phyloP scores from a whole-genome alignment of 2,888 invertebrate genomes.

The Tenthredo notha region DNA sequence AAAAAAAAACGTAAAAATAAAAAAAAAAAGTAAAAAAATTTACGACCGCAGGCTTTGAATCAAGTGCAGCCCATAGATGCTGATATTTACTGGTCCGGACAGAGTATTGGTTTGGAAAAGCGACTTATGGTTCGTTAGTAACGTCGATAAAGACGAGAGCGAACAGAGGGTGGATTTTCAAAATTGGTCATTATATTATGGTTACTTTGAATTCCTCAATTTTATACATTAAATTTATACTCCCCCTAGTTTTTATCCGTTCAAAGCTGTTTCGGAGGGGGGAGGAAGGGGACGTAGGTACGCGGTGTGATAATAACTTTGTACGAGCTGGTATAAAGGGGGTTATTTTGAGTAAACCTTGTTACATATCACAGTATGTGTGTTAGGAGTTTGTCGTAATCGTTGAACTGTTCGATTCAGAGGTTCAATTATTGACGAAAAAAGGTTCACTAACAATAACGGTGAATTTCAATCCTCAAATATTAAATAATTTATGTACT shows the following conservation, averaged over 20 bases:
- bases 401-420: not conserved
- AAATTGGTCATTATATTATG: constrained; percentile 1
- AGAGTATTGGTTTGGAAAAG: not conserved
- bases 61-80: not conserved
- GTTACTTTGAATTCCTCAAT: not conserved
- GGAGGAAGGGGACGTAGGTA: not conserved
- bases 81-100: not conserved
- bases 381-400: not conserved
- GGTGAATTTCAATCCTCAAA: constrained; percentile 16
- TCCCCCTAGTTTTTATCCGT: not conserved
- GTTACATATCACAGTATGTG: not conserved
- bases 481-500: not conserved
- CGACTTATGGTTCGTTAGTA: constrained; percentile 23
- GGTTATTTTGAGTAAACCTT: not conserved
- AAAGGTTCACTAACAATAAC: not conserved
- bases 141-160: not conserved
- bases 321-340: constrained; percentile 15
- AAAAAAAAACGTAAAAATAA: constrained; percentile 22
- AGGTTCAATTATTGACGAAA: not conserved
- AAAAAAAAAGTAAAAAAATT: not conserved
- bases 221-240: not conserved
- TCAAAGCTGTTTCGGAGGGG: constrained; percentile 15
- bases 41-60: constrained; percentile 4
- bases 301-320: constrained; percentile 22
- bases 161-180: not conserved